These are phyloP conservation scores for Trinectes maculatus DNA, from an alignment of 2,113 vertebrate species.

Conservation along the genomic window DNA sequence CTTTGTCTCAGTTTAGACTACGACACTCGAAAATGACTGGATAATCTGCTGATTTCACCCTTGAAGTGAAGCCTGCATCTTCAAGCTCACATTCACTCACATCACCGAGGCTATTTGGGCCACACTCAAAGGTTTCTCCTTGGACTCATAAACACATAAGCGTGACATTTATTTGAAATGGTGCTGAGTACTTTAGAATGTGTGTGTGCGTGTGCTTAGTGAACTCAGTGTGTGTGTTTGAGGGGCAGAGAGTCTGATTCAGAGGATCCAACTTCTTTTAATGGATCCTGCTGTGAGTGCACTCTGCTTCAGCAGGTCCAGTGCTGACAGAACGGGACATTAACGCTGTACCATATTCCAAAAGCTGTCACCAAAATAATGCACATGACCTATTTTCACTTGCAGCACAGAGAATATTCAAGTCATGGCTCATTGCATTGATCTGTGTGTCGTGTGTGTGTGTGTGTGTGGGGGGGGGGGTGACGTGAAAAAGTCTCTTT, in stretches of 20 bases:
- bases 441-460: no score
- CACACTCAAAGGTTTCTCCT: constrained; percentile 19
- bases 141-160: constrained; percentile 67
- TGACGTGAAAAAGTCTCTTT: no score
- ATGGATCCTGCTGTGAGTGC: constrained; percentile 22
- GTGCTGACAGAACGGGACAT: constrained; percentile 43
- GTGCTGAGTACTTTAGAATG: constrained; percentile 21
- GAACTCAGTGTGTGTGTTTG: constrained; percentile 37
- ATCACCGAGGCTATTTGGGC: constrained; percentile 40
- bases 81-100: constrained; percentile 10
- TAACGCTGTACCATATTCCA: constrained; percentile 24
- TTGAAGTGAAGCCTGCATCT: background rate
- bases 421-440: constrained; percentile 52
- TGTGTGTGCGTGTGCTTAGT: constrained; percentile 27
- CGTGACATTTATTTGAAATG: constrained; percentile 55
- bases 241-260: constrained; percentile 28
- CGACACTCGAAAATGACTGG: background rate
- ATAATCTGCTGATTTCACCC: constrained; percentile 1
- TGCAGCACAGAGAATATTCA: constrained; percentile 51
- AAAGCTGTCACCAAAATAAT: constrained; percentile 37
- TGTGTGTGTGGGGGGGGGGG: no score
- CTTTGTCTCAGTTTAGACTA: background rate
- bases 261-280: constrained; percentile 48
- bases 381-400: constrained; percentile 66
- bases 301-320: constrained; percentile 40